Evolutionary conservation across 2,797 vertebrate genomes (phyloP).

Genomic region (Thaleichthys pacificus): DNA sequence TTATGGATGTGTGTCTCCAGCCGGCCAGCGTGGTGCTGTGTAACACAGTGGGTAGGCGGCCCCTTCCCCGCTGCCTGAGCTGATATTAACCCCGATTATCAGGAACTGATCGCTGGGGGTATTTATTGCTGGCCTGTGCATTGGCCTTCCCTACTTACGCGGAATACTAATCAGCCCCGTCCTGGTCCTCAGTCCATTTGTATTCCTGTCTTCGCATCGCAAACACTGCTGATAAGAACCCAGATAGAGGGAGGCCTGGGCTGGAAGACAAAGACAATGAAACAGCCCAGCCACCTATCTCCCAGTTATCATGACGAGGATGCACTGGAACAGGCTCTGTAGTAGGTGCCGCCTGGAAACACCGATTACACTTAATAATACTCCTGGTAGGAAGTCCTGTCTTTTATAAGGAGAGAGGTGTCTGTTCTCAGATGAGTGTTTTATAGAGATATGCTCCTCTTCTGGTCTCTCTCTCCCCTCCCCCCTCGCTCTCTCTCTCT

Average conservation of each 20-base stretch:
- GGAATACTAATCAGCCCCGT: conserved; percentile 8
- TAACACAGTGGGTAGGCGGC: background rate
- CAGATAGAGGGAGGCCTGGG: background rate
- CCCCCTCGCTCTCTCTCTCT: too few species aligned
- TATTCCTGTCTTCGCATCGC: background rate
- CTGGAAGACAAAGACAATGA: background rate
- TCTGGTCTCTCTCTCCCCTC: too few species aligned
- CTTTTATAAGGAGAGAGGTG: background rate
- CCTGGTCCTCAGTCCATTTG: background rate
- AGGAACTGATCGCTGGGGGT: conserved; percentile 6
- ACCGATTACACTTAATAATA: too few species aligned
- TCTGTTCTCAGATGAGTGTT: too few species aligned
- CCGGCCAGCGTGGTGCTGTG: conserved; percentile 1
- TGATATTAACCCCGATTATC: conserved; percentile 2
- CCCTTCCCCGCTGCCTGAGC: background rate
- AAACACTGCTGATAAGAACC: background rate
- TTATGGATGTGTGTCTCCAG: background rate
- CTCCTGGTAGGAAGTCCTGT: background rate
- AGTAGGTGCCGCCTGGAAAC: too few species aligned
- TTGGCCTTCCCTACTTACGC: background rate
- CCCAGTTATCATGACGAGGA: background rate
- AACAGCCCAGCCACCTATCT: background rate
- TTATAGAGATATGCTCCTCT: too few species aligned
- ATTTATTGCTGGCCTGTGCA: background rate
- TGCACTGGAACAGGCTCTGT: too few species aligned